Conservation (phyloP, 1,140 invertebrate genomes). For the Diploscapter pachys region DNA sequence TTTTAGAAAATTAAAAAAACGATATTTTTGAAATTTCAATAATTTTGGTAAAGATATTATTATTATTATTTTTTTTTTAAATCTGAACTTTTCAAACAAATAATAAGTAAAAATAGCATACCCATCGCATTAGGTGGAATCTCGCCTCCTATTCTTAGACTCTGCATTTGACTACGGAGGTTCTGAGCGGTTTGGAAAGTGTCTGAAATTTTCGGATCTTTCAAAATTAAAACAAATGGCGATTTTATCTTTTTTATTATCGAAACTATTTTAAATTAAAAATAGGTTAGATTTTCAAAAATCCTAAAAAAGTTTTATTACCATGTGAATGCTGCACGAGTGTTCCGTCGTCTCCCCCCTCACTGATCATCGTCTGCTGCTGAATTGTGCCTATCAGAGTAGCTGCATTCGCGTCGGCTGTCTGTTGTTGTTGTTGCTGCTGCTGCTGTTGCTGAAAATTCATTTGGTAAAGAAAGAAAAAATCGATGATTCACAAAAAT, state of each 20-base stretch:
- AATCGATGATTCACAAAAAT: neutral
- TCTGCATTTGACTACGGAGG: constrained; percentile 30
- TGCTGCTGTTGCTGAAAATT: no score
- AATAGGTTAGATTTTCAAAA: constrained; percentile 2
- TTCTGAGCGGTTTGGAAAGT: constrained; percentile 28
- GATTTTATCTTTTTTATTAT: neutral
- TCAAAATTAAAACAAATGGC: neutral
- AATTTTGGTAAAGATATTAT: no score
- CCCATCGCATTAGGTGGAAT: constrained; percentile 21
- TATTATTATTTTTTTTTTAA: neutral
- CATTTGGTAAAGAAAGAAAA: no score
- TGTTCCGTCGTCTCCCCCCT: constrained; percentile 21
- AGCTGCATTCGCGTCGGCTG: neutral
- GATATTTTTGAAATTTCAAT: no score
- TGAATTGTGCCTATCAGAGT: neutral
- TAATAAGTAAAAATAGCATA: constrained; percentile 3
- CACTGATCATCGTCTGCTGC: constrained; percentile 21
- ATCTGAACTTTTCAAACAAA: neutral
- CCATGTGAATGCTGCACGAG: constrained; percentile 21
- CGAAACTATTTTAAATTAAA: constrained; percentile 1
- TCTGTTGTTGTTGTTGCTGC: neutral
- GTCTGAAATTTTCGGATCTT: constrained; percentile 14
- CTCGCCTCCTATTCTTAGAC: constrained; percentile 23
- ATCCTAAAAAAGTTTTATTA: constrained; percentile 2
- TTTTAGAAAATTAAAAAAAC: neutral